phyloP scores from a whole-genome alignment of 2,113 vertebrate species.

The Murina feae region DNA sequence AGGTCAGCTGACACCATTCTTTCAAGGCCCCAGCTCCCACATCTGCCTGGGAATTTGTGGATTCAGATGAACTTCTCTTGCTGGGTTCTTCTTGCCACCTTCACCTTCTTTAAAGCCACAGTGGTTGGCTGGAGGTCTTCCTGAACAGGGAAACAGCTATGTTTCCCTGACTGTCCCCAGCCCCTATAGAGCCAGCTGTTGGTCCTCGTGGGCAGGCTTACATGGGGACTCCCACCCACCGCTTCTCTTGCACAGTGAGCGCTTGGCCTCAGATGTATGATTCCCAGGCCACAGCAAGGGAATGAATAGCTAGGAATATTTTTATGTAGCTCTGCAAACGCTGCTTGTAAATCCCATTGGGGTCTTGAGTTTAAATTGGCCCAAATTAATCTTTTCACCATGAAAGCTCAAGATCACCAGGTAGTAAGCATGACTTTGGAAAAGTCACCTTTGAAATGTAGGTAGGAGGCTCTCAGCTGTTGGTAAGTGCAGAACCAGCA shows the following conservation, averaged over 20 bases:
- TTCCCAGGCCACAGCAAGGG: background rate
- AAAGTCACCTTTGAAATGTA: background rate
- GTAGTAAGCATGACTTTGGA: background rate
- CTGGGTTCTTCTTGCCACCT: background rate
- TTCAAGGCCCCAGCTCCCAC: background rate
- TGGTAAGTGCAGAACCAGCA: background rate
- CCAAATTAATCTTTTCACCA: background rate
- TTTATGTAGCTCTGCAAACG: background rate
- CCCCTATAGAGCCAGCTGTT: background rate
- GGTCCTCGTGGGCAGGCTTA: background rate
- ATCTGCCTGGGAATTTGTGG: background rate
- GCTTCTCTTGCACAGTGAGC: background rate
- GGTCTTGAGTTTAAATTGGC: background rate
- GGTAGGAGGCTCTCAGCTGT: background rate
- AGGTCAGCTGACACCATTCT: background rate
- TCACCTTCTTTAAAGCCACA: background rate
- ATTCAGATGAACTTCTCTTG: background rate
- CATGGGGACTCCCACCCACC: rapidly evolving
- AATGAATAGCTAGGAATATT: background rate
- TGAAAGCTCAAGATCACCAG: background rate
- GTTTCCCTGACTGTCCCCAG: background rate
- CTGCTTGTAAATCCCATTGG: background rate
- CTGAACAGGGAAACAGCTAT: background rate
- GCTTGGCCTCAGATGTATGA: background rate
- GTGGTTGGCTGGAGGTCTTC: background rate